Evolutionary conservation across 2,888 invertebrate species (phyloP), one percentile per base, ranked within the genome.

Genomic region (Micoletzkya japonica): DNA sequence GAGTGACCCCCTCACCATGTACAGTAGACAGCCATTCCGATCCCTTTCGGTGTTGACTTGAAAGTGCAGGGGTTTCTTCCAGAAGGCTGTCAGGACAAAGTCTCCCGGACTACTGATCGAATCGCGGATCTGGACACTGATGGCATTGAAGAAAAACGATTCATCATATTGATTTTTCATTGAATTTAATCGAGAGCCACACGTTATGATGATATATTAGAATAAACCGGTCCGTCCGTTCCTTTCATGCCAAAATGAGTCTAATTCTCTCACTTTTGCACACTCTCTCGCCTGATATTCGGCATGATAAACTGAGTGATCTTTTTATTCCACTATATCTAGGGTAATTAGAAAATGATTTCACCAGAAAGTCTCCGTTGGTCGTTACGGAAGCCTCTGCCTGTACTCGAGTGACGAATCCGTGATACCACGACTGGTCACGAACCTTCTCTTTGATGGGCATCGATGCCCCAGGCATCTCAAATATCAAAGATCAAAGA

Each of bases 51-150:
- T n/a, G 39, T 74, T 74, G 32, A 74, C 60, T 56, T 74, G 74
- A 58, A 74, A 74, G 58, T 74, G 74, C 32, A 74, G 72, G 20
- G 72, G 70, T 49, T 71, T 74, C 58, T 74, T 74, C 72, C 72
- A 74, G 50, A 70, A 57, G 26, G 64, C 60, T n/a, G 74, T 74
- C 63, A 74, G 61, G 20, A 74, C 74, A 49, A 61, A 74, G 34
- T 63, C 64, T 24, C 74, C 74, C 10, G 72, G 50, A 32, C 20
- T 52, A 2, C 57, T 58, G 37, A 74, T 74, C 2, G 74, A 74
- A 24, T 74, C 74, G 20, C 74, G 66, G 10, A 74, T 66, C 74
- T 74, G 56, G 3, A 71, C n/a, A 20, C 36, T 28, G n/a, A 57
- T 17, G 24, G 54, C 54, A 66, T 6, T 44, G 10, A 10, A 14